Base-by-base conservation (phyloP, 2,888 invertebrate genomes). In the Volucella zonaria region DNA sequence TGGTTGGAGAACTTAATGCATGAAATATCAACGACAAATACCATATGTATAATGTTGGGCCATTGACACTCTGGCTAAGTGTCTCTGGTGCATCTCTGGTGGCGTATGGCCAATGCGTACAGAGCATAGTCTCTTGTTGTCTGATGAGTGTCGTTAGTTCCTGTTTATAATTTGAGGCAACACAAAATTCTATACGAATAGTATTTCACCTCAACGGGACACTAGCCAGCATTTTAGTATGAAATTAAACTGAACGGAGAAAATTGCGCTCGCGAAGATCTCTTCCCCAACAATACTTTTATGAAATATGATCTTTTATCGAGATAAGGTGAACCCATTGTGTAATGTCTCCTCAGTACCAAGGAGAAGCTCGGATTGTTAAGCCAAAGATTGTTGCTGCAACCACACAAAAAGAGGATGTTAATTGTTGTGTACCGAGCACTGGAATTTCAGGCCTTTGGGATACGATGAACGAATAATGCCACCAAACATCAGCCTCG, bases 271-370 rank as follows among this genome's bases (percentile, higher is more conserved):
- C 68, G 68, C 77, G 67, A 85, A 73, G 85, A 85, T 85, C 76
- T 76, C 71, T 75, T 56, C 61, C 42, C 52, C 56, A 42, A 61
- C 70, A 81, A 76, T 81, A 31, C 31, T 31, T 31, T 31, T 31
- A 74, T 82, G 86, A 86, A 86, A 86, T 86, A 47, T 82, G 86
- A 86, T 86, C 86, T 78, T 86, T 86, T 86, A 86, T 70, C 78
- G 40, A 86, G 86, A 86, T 86, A 86, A 86, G 86, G 86, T 86
- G 86, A 86, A 77, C 49, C 73, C 81, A 85, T 85, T 85, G 83
- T 85, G 58, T 85, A 51, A 61, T 81, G 78, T 74, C 45, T 31
- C 31, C 31, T 31, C 31, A 31, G 31, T 31, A 31, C 68, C 56
- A 82, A 86, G 82, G 82, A 86, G 86, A 73, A 77, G 76, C 73